Base-by-base conservation (phyloP, 2,888 invertebrate species). In the Phortica magna region DNA sequence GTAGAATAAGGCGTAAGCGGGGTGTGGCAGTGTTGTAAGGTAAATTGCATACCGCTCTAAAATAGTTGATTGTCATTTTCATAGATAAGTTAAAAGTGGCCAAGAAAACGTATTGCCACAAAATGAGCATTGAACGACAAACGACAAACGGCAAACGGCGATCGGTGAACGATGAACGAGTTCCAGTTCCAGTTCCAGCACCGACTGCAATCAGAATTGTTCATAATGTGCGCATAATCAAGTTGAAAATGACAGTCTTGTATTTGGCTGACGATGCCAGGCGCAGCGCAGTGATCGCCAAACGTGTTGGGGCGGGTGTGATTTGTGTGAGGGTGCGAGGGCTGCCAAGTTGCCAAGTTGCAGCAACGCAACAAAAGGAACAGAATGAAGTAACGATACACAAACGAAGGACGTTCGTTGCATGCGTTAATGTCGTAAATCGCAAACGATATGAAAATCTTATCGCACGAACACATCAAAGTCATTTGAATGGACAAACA, bases 51-150 rank as follows among this genome's bases (percentile, higher is more conserved):
- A 17, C 55, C 19, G 53, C 53, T 22, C 61, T 43, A 86, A 88
- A 86, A 85, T 81, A 81, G 79, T 84, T 85, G 89, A 89, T 89
- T 89, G 89, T 89, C 89, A 89, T 83, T 84, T 87, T 73, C 70
- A 53, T 73, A 83, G 88, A 89, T 89, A 89, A 85, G 83, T 86
- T 83, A 85, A 87, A 83, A 83, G 84, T 81, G 78, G 10, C 68
- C 14, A 64, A 19, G 9, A 42, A 67, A 42, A 17, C 57, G 59
- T 19, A 59, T 17, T 10, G 59, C 17, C 17, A 14, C 4, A 17
- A 59, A 59, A 59, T 31, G 31, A 31, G 31, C 31, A 31, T 31
- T 31, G 31, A 31, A 31, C 31, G 31, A 31, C 5, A 4, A 31
- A 31, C 31, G 31, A 31, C 31, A 3, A 31, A 31, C 31, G 31